Evolutionary conservation across 1,140 invertebrate species (phyloP).

Genomic region (Parasteatoda tepidariorum): DNA sequence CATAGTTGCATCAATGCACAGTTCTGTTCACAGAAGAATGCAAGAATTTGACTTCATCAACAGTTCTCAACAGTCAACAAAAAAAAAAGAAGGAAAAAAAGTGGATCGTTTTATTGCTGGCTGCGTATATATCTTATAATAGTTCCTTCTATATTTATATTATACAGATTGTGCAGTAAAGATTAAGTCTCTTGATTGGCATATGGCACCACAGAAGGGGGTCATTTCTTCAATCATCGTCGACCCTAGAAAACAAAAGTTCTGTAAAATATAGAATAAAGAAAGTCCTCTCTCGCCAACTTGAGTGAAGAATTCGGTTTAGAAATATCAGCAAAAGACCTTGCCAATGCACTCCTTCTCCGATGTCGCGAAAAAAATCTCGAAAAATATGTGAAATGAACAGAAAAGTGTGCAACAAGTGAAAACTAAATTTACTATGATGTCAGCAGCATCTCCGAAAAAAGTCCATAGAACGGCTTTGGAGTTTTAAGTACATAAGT

Average conservation of each 20-base stretch:
- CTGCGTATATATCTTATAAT: background rate
- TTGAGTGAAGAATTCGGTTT: background rate
- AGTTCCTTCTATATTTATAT: background rate
- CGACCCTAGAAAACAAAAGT: background rate
- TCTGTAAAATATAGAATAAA: background rate
- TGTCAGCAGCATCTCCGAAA: background rate
- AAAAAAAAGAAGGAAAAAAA: background rate
- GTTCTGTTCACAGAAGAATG: constrained; percentile 8
- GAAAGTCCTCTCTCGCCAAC: background rate
- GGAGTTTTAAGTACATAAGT: background rate
- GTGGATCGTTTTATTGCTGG: background rate
- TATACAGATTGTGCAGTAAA: constrained; percentile 39
- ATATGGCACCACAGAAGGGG: background rate
- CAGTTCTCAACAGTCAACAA: background rate
- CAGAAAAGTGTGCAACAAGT: constrained; percentile 42
- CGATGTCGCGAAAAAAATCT: background rate
- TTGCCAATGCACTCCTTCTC: background rate
- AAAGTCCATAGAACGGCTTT: constrained; percentile 48
- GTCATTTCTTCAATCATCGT: background rate
- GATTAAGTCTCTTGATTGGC: background rate
- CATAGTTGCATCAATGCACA: constrained; percentile 11
- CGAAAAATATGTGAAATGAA: constrained; percentile 22
- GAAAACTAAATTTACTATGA: constrained; percentile 27
- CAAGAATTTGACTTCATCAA: background rate
- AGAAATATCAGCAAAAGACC: constrained; percentile 14